These are phyloP conservation scores for Atta texana DNA, from an alignment of 1,140 invertebrate genomes.

Conservation along the genomic window DNA sequence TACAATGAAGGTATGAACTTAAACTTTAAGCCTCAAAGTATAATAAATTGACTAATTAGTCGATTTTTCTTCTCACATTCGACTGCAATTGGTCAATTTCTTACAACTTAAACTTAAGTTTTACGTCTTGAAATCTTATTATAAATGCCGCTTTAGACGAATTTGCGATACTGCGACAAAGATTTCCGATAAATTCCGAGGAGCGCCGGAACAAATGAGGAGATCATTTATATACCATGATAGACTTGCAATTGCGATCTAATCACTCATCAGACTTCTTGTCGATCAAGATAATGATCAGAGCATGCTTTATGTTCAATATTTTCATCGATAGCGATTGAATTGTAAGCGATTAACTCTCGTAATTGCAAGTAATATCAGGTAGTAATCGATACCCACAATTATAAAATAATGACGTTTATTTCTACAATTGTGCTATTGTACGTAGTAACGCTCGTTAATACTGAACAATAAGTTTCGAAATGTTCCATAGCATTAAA, in stretches of 20 bases:
- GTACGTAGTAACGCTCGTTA: neutral
- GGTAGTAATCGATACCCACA: neutral
- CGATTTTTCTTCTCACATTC: too few species aligned
- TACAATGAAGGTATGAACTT: too few species aligned
- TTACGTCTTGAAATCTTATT: too few species aligned
- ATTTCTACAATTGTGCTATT: conserved; percentile 1
- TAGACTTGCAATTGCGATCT: conserved; percentile 6
- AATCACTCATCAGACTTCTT: neutral
- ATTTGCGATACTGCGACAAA: neutral
- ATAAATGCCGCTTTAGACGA: neutral
- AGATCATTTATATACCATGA: neutral
- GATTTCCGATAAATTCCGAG: conserved; percentile 39
- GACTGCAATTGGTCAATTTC: too few species aligned
- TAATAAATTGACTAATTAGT: too few species aligned
- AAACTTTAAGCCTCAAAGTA: too few species aligned
- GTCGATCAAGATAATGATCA: conserved; percentile 30
- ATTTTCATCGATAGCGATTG: conserved; percentile 11
- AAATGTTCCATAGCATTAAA: neutral
- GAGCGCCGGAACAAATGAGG: conserved; percentile 23
- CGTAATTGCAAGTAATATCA: conserved; percentile 6
- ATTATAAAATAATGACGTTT: conserved; percentile 42
- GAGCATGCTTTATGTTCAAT: neutral
- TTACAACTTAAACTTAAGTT: too few species aligned
- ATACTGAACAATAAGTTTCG: conserved; percentile 18
- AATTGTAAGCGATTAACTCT: conserved; percentile 26